phyloP scores from a whole-genome alignment of 1,140 invertebrate species.

The Asbolus verrucosus region DNA sequence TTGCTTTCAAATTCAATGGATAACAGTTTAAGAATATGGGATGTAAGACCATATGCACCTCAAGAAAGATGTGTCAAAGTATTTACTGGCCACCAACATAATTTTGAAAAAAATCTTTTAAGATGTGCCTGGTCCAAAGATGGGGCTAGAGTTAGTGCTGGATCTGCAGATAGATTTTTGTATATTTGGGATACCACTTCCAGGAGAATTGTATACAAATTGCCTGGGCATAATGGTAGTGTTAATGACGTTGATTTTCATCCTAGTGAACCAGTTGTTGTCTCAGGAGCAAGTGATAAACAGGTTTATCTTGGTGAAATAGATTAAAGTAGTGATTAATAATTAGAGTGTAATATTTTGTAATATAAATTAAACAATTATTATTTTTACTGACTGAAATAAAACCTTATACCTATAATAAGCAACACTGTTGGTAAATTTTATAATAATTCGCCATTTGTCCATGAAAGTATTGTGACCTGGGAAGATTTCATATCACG shows the following conservation, averaged over 20 bases:
- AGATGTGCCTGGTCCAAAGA: conserved; percentile 91
- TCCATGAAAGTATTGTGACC: too few relatives aligned
- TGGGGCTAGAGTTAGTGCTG: conserved; percentile 84
- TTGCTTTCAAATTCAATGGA: conserved; percentile 98
- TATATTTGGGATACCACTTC: conserved; percentile 98
- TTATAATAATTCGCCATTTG: too few relatives aligned
- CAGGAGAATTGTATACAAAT: conserved; percentile 92
- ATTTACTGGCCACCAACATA: conserved; percentile 88
- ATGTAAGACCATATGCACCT: conserved; percentile 84
- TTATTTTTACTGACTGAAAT: too few relatives aligned
- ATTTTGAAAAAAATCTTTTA: conserved; percentile 96
- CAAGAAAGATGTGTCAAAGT: conserved; percentile 95
- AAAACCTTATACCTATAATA: too few relatives aligned
- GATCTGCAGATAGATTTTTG: conserved; percentile 95
- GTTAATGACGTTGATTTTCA: conserved; percentile 98
- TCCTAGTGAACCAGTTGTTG: conserved; percentile 92
- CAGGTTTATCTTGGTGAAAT: conserved; percentile 97
- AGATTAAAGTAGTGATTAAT: conserved; percentile 66
- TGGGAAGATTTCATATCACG: too few relatives aligned
- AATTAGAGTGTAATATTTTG: background rate
- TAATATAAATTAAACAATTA: too few relatives aligned
- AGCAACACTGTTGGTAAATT: too few relatives aligned
- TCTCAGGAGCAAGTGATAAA: conserved; percentile 96
- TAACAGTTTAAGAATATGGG: conserved; percentile 88
- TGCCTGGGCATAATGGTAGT: conserved; percentile 97